Evolutionary conservation across 92 coral and sea anemone genomes (phyloP), one percentile per base, ranked within the genome.

Genomic region (Metridium senile): DNA sequence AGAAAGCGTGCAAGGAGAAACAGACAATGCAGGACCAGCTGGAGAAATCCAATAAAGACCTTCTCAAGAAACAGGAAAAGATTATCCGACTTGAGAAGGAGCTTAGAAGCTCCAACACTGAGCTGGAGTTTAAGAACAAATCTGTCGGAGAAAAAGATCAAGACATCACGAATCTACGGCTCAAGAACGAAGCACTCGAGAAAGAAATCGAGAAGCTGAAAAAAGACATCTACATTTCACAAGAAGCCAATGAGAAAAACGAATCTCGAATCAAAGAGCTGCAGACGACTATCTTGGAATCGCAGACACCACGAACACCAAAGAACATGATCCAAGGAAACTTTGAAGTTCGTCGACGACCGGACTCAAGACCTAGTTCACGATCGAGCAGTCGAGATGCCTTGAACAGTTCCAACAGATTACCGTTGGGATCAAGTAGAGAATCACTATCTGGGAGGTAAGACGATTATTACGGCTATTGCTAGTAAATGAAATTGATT

Each of bases 181-280:
- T 79, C 23, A 96, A 85, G 62, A 88, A 88, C 75, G 87, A 74
- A 61, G 82, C 81, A 27, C 62, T 96, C 45, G 99, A 96, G 59
- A 86, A 77, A 45, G 98, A 96, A 62, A 89, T 96, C 57, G 97
- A 93, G 61, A 88, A 83, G 33, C 84, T 96, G 21, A 96, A 96
- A 74, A 89, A 89, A 79, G 97, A 91, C 21, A 72, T 91, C 11
- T 86, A 85, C 27, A 59, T 82, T 34, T 84, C 93, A 29, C 85
- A 79, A 73, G 97, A 91, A 79, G 84, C 92, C 17, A 80, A 83
- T 18, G 88, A 82, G 28, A 87, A 85, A 61, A 83, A 86, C 47
- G 97, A 91, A 26, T 61, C 77, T 18, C 77, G 78, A 72, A 75
- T 91, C 58, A 89, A 83, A 47, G 93, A 91, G 25, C 74, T 88